Evolutionary conservation across 2,888 invertebrate species (phyloP).

Genomic region (Clostera curtula): DNA sequence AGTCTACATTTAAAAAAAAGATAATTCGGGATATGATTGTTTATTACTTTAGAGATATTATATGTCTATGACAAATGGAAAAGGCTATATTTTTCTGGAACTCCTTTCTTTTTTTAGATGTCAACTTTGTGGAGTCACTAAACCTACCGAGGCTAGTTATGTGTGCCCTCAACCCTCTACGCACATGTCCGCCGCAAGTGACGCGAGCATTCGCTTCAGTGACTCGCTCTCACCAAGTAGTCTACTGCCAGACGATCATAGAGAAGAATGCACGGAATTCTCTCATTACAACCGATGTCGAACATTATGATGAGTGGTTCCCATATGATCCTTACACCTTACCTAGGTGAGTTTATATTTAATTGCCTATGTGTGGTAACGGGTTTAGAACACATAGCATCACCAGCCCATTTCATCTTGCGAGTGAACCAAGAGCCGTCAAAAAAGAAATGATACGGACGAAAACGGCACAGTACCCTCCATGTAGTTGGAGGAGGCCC

Average conservation of each 20-base stretch:
- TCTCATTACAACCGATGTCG: slow-evolving; percentile 48
- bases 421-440: too few relatives aligned
- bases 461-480: too few relatives aligned
- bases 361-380: too few relatives aligned
- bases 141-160: slow-evolving; percentile 91
- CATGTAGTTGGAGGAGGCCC: too few relatives aligned
- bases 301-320: slow-evolving; percentile 82
- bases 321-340: slow-evolving; percentile 94
- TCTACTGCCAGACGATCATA: slow-evolving; percentile 92
- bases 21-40: too few relatives aligned
- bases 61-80: too few relatives aligned
- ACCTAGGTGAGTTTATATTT: slow-evolving; percentile 66
- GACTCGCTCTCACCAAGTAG: slow-evolving; percentile 89
- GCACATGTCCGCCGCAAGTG: slow-evolving; percentile 85
- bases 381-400: too few relatives aligned
- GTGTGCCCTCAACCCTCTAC: slow-evolving; percentile 90
- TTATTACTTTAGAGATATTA: too few relatives aligned
- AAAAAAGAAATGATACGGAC: too few relatives aligned
- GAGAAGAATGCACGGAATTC: slow-evolving; percentile 84
- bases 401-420: too few relatives aligned
- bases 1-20: too few relatives aligned
- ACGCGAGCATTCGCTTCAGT: slow-evolving; percentile 88
- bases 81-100: too few relatives aligned
- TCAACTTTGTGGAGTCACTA: slow-evolving; percentile 85
- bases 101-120: slow-evolving; percentile 74